A percentile compares a stretch with the other conserved stretches of the same genome.
phyloP scores from a whole-genome alignment of 2,888 invertebrate genomes.

The Lampropteryx suffumata region DNA sequence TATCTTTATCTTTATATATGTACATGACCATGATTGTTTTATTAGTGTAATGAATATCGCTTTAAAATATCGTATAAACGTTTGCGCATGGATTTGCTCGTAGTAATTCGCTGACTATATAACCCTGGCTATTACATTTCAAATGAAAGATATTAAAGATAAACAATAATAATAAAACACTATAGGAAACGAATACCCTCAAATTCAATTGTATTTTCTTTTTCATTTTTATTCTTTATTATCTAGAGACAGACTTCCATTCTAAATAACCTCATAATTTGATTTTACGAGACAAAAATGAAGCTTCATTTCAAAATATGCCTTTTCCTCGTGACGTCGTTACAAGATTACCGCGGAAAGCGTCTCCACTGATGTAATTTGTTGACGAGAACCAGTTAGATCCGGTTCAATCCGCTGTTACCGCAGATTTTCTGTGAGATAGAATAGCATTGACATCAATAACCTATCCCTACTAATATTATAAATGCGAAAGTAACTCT shows the following conservation, averaged over 20 bases:
- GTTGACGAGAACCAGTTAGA: slow-evolving; percentile 34
- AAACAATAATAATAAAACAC: neutral
- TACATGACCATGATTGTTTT: too few relatives aligned
- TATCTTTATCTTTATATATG: too few relatives aligned
- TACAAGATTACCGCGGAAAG: slow-evolving; percentile 31
- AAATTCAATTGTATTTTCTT: slow-evolving; percentile 13
- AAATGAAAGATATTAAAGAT: too few relatives aligned
- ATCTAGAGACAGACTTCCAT: slow-evolving; percentile 18
- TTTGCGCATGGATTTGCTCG: too few relatives aligned
- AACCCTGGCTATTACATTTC: too few relatives aligned
- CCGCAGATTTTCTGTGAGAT: neutral
- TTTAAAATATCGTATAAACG: too few relatives aligned
- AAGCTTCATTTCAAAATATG: slow-evolving; percentile 22
- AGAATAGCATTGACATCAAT: slow-evolving; percentile 1
- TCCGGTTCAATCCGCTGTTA: slow-evolving; percentile 27
- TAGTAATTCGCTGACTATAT: too few relatives aligned
- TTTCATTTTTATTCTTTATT: slow-evolving; percentile 2
- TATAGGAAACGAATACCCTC: neutral
- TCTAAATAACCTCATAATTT: slow-evolving; percentile 23
- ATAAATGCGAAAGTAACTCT: too few relatives aligned
- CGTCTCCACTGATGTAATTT: slow-evolving; percentile 35
- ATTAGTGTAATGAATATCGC: too few relatives aligned
- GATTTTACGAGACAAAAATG: slow-evolving; percentile 25
- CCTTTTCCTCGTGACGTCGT: slow-evolving; percentile 22
- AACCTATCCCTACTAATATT: too few relatives aligned